phyloP scores from a whole-genome alignment of 1,140 invertebrate species.

The Drosophila willistoni region DNA sequence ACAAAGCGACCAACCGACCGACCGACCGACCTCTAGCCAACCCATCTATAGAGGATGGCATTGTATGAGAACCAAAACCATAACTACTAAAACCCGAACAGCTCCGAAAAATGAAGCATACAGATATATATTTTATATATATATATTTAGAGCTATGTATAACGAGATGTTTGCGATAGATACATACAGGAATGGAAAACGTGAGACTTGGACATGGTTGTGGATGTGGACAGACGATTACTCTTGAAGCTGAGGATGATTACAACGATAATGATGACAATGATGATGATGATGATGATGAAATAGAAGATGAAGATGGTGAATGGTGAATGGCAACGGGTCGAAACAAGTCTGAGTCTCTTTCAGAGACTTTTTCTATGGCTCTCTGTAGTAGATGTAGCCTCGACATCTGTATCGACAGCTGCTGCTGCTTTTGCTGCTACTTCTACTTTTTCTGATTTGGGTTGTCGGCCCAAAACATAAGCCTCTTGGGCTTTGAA shows the following conservation, averaged over 20 bases:
- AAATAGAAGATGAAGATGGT: constrained; percentile 20
- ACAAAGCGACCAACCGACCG: too few relatives aligned
- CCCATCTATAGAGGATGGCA: too few relatives aligned
- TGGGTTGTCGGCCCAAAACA: constrained; percentile 61
- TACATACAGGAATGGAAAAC: constrained; percentile 29
- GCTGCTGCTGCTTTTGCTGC: constrained; percentile 25
- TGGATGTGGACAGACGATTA: neutral
- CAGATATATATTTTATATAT: constrained; percentile 27
- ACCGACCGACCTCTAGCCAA: too few relatives aligned
- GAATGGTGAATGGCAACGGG: constrained; percentile 27
- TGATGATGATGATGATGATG: constrained; percentile 12
- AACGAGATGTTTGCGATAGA: constrained; percentile 38
- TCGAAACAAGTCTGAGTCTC: constrained; percentile 49
- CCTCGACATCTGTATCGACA: constrained; percentile 38
- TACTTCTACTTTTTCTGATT: constrained; percentile 51
- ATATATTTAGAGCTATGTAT: constrained; percentile 19
- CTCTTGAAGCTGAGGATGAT: constrained; percentile 14
- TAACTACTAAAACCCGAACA: constrained; percentile 20
- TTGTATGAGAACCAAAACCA: too few relatives aligned
- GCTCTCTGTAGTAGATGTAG: constrained; percentile 30
- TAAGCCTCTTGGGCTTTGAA: constrained; percentile 70
- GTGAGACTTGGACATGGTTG: constrained; percentile 23
- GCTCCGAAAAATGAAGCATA: constrained; percentile 25
- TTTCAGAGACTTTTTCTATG: constrained; percentile 10
- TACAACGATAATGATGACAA: neutral